Evolutionary conservation across 2,797 vertebrate genomes (phyloP), one percentile per base, ranked within the genome.

Genomic region (Dryobates pubescens): DNA sequence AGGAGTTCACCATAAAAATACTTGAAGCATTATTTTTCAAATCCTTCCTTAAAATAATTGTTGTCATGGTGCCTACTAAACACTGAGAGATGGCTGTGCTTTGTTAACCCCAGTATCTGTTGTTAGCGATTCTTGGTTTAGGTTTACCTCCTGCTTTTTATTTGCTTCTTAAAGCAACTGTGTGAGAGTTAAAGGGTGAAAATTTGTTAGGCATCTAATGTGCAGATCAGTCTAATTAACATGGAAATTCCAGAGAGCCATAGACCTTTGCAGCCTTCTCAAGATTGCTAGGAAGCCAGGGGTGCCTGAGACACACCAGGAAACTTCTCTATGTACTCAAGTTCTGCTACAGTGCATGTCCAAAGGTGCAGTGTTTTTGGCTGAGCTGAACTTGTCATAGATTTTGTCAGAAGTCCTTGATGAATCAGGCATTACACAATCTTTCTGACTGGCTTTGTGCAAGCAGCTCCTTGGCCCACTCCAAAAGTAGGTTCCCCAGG

Each of bases 381-480:
- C 93, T 89, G 82, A 72, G 38, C 54, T 89, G 53, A 90, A n/a
- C 92, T 85, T 94, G 89, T 89, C 93, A 69, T 16, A 57, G 82
- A 62, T 86, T 80, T 94, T 93, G 90, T 90, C 94, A 96, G 22
- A 92, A 95, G 76, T 53, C 62, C 62, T 82, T 93, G 92, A 94
- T 95, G 79, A 90, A 93, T 90, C 84, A 94, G 84, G 89, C 93
- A 96, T 95, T 90, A 87, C 86, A 71, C 19, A 82, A 84, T 34
- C 94, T 90, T 16, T 92, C 45, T 85, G 90, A 68, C 92, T 80
- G 72, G 49, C 47, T 93, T 82, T 89, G 63, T 78, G 29, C 36
- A 74, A 62, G 78, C 78, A 77, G 41, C 54, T 65, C 13, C 62
- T 89, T 89, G 82, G 78, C 90, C 93, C 3, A 1, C 36, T 45